Percentiles rank a stretch among this genome's conserved stretches.
phyloP scores from a whole-genome alignment of 2,113 vertebrate genomes.

The Leucopsar rothschildi region DNA sequence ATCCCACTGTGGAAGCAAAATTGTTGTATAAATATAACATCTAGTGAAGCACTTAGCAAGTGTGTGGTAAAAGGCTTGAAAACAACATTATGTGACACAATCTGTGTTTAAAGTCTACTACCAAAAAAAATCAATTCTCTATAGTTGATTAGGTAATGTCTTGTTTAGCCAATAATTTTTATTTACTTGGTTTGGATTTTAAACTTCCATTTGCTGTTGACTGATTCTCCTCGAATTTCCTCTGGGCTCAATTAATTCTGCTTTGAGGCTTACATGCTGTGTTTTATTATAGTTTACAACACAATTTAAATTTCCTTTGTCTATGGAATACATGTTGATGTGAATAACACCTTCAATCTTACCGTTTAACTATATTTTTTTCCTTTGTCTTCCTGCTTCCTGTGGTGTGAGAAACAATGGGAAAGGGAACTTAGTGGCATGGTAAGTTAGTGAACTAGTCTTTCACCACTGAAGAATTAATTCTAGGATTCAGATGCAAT shows the following conservation, averaged over 20 bases:
- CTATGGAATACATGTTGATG: neutral
- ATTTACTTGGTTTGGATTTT: neutral
- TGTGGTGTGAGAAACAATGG: conserved; percentile 70
- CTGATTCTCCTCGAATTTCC: neutral
- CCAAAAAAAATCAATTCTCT: neutral
- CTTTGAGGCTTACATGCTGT: neutral
- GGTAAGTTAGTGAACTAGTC: conserved; percentile 58
- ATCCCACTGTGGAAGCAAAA: neutral
- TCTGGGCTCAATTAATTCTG: neutral
- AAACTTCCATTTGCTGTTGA: neutral
- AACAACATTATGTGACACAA: neutral
- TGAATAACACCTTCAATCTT: neutral
- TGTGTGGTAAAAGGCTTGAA: neutral
- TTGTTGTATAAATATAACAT: neutral
- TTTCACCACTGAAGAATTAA: conserved; percentile 19
- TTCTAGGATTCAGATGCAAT: neutral
- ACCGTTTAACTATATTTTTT: conserved; percentile 56
- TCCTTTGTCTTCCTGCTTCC: conserved; percentile 65
- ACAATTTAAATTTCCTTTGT: neutral
- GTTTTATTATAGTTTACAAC: neutral
- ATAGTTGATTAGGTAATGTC: neutral
- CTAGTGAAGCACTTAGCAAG: neutral
- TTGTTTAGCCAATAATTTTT: neutral
- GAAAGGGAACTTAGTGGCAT: conserved; percentile 68
- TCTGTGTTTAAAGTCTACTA: neutral